Evolutionary conservation across 2,113 vertebrate genomes (phyloP), one percentile per base, ranked within the genome.

Genomic region (Saccopteryx bilineata): DNA sequence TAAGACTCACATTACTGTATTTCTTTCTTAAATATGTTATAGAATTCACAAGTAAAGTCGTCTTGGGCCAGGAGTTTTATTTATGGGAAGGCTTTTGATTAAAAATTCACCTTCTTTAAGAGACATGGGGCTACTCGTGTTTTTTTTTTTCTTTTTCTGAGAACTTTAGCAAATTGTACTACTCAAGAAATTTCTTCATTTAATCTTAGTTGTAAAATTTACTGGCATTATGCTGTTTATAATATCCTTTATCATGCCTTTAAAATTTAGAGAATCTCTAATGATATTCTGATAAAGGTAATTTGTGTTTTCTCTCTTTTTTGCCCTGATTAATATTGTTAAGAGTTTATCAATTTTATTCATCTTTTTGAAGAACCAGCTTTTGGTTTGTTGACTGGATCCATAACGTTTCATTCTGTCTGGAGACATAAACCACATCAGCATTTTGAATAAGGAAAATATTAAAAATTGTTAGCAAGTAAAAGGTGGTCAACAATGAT

Each of bases 141-240:
- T 39, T 39, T 39, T 14, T 19, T 81, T 71, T 33, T 76, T 76
- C 88, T 39, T 39, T 39, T 92, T n/a, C 39, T 48, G 26, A 76
- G 50, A 93, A n/a, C 68, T 87, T 61, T 39, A 52, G 46, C 33
- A 79, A 93, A 13, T 31, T 63, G 9, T 28, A 87, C 39, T 87
- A 80, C 54, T n/a, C 31, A 72, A 87, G 52, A 52, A 31, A 23
- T n/a, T 71, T 81, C 72, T 86, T 39, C 74, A 61, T 61, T 87
- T 93, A n/a, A 74, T 72, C 66, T 93, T 31, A 63, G 56, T 72
- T 48, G 14, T 63, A 69, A 31, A 93, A 93, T 81, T 63, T 81
- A 93, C n/a, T 81, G 66, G 33, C 46, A 81, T 46, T 80, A 54
- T 31, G 61, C 39, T 39, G 31, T 50, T 79, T 87, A 86, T 23